phyloP scores from a whole-genome alignment of 2,888 invertebrate species.

The Lepidochitona cinerea region DNA sequence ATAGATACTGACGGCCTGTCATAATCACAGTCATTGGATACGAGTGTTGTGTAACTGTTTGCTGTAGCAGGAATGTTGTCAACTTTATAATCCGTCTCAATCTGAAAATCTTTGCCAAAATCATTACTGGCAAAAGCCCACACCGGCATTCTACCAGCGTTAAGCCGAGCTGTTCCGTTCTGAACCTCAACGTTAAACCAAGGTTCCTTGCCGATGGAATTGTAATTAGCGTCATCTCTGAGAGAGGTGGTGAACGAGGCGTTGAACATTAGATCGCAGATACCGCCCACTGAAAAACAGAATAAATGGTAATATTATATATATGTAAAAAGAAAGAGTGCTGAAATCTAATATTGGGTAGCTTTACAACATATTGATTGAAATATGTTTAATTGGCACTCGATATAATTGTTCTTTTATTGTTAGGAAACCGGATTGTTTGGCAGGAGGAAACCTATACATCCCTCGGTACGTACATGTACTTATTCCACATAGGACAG shows the following conservation, averaged over 20 bases:
- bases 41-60: not conserved
- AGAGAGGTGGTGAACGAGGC: not conserved
- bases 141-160: not conserved
- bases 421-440: too few species aligned
- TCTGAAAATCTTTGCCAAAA: not conserved
- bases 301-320: too few species aligned
- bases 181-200: conserved; percentile 1
- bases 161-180: not conserved
- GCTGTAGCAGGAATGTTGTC: not conserved
- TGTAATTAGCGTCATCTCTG: not conserved
- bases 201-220: not conserved
- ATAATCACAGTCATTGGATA: not conserved
- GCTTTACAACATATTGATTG: too few species aligned
- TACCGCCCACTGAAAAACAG: not conserved
- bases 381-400: too few species aligned
- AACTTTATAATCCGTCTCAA: not conserved
- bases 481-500: too few species aligned
- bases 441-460: too few species aligned
- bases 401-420: too few species aligned
- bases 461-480: too few species aligned
- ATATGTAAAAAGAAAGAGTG: too few species aligned
- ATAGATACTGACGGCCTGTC: not conserved
- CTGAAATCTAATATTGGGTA: too few species aligned
- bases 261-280: conserved; percentile 2
- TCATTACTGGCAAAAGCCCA: conserved; percentile 2